phyloP scores from a whole-genome alignment of 1,140 invertebrate genomes.

The Callitettix versicolor region DNA sequence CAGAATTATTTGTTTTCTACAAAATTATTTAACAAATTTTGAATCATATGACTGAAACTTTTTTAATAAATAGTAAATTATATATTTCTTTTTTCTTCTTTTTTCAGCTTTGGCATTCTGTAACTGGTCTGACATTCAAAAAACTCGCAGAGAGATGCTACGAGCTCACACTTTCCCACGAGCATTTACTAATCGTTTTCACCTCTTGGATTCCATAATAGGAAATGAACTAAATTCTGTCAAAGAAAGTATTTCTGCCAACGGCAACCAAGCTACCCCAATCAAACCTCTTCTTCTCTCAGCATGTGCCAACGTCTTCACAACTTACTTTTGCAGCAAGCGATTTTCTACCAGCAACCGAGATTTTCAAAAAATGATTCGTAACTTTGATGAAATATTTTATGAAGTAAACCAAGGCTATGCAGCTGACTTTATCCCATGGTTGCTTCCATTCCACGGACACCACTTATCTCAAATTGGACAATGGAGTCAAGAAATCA shows the following conservation, averaged over 20 bases:
- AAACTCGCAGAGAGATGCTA: constrained; percentile 57
- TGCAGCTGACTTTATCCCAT: constrained; percentile 78
- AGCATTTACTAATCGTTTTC: constrained; percentile 54
- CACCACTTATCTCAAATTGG: constrained; percentile 55
- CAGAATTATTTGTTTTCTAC: too few relatives aligned
- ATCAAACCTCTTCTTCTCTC: constrained; percentile 26
- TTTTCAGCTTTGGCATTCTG: constrained; percentile 72
- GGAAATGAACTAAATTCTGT: constrained; percentile 46
- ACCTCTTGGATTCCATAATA: constrained; percentile 51
- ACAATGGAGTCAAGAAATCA: constrained; percentile 54
- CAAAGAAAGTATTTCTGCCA: constrained; percentile 36
- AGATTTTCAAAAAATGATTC: constrained; percentile 52
- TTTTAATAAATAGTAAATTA: neutral
- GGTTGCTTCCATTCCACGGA: constrained; percentile 59
- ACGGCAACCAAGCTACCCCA: constrained; percentile 22
- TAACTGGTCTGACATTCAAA: constrained; percentile 74
- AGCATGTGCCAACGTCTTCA: constrained; percentile 63
- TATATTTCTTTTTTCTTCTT: constrained; percentile 25
- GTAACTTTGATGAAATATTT: constrained; percentile 75
- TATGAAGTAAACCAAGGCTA: constrained; percentile 85
- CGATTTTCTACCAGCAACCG: constrained; percentile 54
- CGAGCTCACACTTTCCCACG: constrained; percentile 58
- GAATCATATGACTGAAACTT: neutral
- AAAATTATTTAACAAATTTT: neutral
- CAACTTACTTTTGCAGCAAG: constrained; percentile 65